Base-by-base conservation (phyloP, 2,888 invertebrate genomes). In the Drosophila colorata region DNA sequence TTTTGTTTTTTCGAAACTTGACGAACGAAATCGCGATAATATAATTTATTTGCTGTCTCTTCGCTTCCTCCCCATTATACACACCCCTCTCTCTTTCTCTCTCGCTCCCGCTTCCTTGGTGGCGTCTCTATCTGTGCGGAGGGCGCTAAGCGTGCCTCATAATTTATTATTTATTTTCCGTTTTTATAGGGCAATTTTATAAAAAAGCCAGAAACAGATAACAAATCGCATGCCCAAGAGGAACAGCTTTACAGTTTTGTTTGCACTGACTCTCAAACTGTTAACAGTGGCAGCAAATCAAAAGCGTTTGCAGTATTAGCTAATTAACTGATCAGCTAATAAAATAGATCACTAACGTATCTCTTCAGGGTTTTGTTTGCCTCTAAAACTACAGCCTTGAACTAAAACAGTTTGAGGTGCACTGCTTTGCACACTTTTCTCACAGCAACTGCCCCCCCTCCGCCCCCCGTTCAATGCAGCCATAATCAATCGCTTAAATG, bases 21-120 rank as follows among this genome's bases (percentile, higher is more conserved):
- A 78, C 72, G 81, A 66, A 70, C 41, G 58, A 83, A 78, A 78
- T 88, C 70, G 78, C 69, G 87, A 83, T 84, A 80, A 78, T 76
- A 85, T 73, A 83, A 88, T 86, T 83, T 86, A 83, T 88, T 88
- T 83, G 65, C 53, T 75, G 78, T 65, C 46, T 63, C 61, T 43
- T 43, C 43, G 48, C 47, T 33, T 28, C 35, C 31, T 9, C 28
- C 20, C 13, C 11, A 28, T 18, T n/a, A 11, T n/a, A 6, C 23
- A 2, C 11, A 40, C 25, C 1, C 47, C 28, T 20, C n/a, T 7
- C 11, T 44, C 1, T 44, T 14, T 35, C n/a, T 18, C 9, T 31
- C 0, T n/a, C 25, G 9, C n/a, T 64, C 28, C 28, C 28, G 28
- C 28, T 9, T 8, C 9, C 28, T 28, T 28, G 8, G 9, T 28